These are phyloP conservation scores for Metridium senile DNA, from an alignment of 92 coral and sea anemone genomes.

Conservation along the genomic window DNA sequence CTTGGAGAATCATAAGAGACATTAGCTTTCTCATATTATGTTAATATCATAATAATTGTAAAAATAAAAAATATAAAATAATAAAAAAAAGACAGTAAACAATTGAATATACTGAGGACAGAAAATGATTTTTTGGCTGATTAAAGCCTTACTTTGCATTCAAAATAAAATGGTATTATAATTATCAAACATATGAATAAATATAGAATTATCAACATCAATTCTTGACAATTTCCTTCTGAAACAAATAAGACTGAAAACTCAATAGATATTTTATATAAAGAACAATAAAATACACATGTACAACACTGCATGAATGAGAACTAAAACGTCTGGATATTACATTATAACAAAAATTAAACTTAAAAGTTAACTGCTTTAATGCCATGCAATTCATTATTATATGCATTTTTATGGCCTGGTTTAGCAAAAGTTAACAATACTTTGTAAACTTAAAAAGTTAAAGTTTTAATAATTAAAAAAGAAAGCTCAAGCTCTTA, in stretches of 20 bases:
- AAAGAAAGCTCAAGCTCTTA: constrained; percentile 11
- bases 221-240: neutral
- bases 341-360: too few species aligned
- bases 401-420: too few species aligned
- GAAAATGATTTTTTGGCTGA: too few species aligned
- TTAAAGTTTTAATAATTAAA: neutral
- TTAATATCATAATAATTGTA: too few species aligned
- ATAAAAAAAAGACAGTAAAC: too few species aligned
- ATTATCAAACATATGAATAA: neutral
- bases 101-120: too few species aligned
- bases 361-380: neutral
- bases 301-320: neutral
- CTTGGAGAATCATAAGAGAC: neutral
- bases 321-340: neutral
- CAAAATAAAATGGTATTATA: neutral
- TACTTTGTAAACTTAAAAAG: too few species aligned
- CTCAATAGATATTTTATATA: too few species aligned
- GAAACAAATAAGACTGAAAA: neutral
- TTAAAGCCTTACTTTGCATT: too few species aligned
- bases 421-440: neutral
- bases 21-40: neutral
- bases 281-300: too few species aligned
- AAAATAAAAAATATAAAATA: too few species aligned
- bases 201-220: neutral
- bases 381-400: constrained; percentile 9